Evolutionary conservation across 2,113 vertebrate species (phyloP).

Genomic region (Corythaeola cristata): DNA sequence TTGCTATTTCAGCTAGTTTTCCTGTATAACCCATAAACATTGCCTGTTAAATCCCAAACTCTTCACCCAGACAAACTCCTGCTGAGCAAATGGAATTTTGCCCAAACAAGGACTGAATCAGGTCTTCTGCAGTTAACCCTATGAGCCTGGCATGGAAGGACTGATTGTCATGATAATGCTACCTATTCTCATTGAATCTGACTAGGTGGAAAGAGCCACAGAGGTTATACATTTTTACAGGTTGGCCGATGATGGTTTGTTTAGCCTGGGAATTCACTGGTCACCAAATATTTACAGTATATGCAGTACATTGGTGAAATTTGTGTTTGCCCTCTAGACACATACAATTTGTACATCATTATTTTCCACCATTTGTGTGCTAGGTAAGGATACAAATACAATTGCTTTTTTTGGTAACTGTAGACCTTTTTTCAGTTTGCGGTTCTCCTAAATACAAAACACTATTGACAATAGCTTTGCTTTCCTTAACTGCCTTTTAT

Average conservation of each 20-base stretch:
- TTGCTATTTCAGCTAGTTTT: constrained; percentile 1
- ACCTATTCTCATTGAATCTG: background rate
- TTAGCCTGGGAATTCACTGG: background rate
- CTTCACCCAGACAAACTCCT: background rate
- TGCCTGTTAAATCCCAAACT: background rate
- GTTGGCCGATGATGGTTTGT: background rate
- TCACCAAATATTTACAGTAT: background rate
- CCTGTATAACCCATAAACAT: background rate
- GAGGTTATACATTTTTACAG: background rate
- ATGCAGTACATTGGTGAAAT: background rate
- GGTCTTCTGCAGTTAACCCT: background rate
- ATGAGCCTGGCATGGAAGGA: background rate
- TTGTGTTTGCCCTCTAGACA: background rate
- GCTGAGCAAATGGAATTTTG: constrained; percentile 10
- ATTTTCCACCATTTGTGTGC: background rate
- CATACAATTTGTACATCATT: background rate
- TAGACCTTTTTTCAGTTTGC: background rate
- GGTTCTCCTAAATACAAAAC: background rate
- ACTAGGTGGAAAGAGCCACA: background rate
- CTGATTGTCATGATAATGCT: background rate
- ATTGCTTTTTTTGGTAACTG: background rate
- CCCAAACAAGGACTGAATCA: background rate
- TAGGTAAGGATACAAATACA: background rate
- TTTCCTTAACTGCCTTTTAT: background rate
- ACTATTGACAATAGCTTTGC: background rate